Evolutionary conservation across 2,113 vertebrate genomes (phyloP).

Genomic region (Cyanoramphus novaezelandiae): DNA sequence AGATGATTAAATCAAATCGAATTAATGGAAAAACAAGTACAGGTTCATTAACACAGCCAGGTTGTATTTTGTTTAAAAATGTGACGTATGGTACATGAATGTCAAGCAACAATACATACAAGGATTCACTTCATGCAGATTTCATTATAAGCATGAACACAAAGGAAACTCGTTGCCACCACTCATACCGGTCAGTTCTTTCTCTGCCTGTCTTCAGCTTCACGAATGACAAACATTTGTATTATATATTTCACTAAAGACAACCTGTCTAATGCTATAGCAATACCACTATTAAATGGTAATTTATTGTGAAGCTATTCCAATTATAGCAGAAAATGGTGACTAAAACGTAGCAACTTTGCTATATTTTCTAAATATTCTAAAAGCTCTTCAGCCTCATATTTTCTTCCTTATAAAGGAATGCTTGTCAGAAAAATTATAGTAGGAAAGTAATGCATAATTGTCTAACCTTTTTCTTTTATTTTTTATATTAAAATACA

Average conservation of each 20-base stretch:
- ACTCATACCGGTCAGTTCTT: neutral
- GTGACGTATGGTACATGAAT: neutral
- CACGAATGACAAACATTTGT: rapidly evolving
- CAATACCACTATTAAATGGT: neutral
- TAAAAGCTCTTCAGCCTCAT: neutral
- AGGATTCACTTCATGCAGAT: neutral
- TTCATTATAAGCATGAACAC: neutral
- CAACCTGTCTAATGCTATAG: neutral
- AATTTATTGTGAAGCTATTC: neutral
- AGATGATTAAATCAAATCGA: neutral
- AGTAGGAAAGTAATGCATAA: neutral
- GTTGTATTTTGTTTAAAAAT: neutral
- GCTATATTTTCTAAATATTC: neutral
- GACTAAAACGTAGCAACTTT: neutral
- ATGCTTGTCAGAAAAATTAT: neutral
- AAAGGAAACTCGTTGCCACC: neutral
- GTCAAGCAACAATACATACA: neutral
- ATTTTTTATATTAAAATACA: neutral
- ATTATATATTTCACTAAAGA: neutral
- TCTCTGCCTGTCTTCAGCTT: neutral
- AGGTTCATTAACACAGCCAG: neutral
- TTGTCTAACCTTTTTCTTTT: neutral
- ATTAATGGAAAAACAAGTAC: neutral
- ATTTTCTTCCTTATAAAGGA: neutral
- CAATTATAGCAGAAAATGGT: neutral